phyloP scores from a whole-genome alignment of 1,140 invertebrate species.

The Drosophila trapezifrons region DNA sequence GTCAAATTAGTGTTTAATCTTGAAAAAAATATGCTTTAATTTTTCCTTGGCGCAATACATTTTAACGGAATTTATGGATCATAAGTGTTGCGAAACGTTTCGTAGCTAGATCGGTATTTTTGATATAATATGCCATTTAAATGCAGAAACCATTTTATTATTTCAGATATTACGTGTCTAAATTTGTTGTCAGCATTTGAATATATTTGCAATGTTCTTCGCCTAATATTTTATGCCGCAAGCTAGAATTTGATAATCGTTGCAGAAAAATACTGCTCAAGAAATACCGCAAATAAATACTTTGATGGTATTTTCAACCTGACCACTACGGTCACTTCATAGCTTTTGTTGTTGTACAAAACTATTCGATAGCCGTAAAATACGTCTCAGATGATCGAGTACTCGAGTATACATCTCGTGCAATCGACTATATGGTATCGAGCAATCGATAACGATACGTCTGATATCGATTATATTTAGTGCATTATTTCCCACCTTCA shows the following conservation, averaged over 20 bases:
- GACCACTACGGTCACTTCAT: slow-evolving; percentile 20
- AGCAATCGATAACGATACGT: neutral
- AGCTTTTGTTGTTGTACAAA: slow-evolving; percentile 76
- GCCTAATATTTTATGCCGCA: too few relatives aligned
- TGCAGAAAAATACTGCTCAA: neutral
- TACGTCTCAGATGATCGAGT: neutral
- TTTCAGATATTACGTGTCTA: too few relatives aligned
- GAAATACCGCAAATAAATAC: neutral
- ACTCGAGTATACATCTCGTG: neutral
- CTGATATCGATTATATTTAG: slow-evolving; percentile 4
- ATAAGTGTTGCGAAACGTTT: neutral
- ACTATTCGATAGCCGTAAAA: slow-evolving; percentile 55
- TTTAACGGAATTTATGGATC: neutral
- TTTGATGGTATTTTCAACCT: neutral
- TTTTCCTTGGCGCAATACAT: too few relatives aligned
- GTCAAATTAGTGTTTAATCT: too few relatives aligned
- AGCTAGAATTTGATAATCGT: too few relatives aligned
- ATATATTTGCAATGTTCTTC: neutral
- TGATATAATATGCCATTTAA: too few relatives aligned
- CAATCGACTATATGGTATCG: neutral
- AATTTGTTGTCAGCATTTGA: too few relatives aligned
- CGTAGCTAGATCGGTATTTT: too few relatives aligned
- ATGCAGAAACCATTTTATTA: too few relatives aligned
- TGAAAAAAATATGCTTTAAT: too few relatives aligned
- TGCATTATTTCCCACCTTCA: slow-evolving; percentile 11